Evolutionary conservation across 2,888 invertebrate species (phyloP).

Genomic region (Drosophila vallismaia): DNA sequence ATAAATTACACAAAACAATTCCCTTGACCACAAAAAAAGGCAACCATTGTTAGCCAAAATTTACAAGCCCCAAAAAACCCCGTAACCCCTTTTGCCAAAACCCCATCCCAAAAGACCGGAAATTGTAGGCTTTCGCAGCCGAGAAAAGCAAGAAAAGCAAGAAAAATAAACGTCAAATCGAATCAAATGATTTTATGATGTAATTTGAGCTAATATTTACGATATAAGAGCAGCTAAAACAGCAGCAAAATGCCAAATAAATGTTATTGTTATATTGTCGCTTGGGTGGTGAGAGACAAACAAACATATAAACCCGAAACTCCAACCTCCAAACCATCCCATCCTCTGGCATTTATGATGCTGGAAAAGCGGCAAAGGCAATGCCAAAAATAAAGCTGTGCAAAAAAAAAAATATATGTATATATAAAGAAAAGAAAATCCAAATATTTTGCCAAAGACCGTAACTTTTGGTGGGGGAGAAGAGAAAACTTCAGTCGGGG

Average conservation of each 20-base stretch:
- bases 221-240: constrained; percentile 83
- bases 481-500: constrained; percentile 62
- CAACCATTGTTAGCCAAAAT: constrained; percentile 3
- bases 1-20: constrained; percentile 7
- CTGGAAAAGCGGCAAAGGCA: constrained; percentile 30
- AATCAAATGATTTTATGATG: constrained; percentile 84
- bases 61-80: constrained; percentile 13
- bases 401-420: constrained; percentile 12
- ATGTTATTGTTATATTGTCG: constrained; percentile 83
- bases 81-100: constrained; percentile 24
- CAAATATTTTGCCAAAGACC: constrained; percentile 51
- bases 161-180: constrained; percentile 83
- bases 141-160: constrained; percentile 43
- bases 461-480: constrained; percentile 8
- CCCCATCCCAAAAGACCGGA: constrained; percentile 21
- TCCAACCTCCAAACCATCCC: not conserved
- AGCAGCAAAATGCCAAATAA: constrained; percentile 82
- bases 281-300: constrained; percentile 73
- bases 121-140: constrained; percentile 27
- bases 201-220: constrained; percentile 84
- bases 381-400: constrained; percentile 25
- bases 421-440: constrained; percentile 3
- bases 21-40: not conserved
- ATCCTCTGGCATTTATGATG: constrained; percentile 65
- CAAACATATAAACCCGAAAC: constrained; percentile 22